Evolutionary conservation across 2,888 invertebrate genomes (phyloP), one percentile per base, ranked within the genome.

Genomic region (Odontocolon sp.): DNA sequence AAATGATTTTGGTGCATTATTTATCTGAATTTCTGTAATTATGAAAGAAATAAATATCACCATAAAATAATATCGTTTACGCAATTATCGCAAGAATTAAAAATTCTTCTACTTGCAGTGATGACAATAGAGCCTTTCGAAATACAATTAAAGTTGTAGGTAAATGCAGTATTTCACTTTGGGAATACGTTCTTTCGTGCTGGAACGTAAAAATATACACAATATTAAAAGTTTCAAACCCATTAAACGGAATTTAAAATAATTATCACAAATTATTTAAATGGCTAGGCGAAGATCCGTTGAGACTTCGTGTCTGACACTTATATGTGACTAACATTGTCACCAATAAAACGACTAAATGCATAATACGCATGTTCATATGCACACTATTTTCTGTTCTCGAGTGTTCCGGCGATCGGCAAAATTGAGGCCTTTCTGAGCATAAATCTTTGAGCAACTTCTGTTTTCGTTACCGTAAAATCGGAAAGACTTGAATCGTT

Each of bases 381-480:
- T 63, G n/a, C n/a, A n/a, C 33, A 63, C 33, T 36, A 1, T n/a
- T 33, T 63, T 2, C 33, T n/a, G n/a, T n/a, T n/a, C 11, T 31
- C n/a, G 11, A 61, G 9, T 21, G 36, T 33, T 23, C 45, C 3
- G 16, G 11, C 21, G 21, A 11, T 21, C 31, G 4, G 18, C 45
- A 21, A 11, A 28, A 45, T 28, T 26, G 3, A 31, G 14, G 3
- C 23, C 18, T 16, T 42, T 21, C 8, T 31, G 47, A 14, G 33
- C 14, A 9, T 23, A 18, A 36, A 47, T 36, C 18, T 45, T 61
- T 63, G 63, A 63, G 63, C 63, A 63, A 63, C 11, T 47, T 21
- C 16, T 61, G n/a, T n/a, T n/a, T n/a, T n/a, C n/a, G n/a, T n/a
- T n/a, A n/a, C n/a, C n/a, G n/a, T n/a, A n/a, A n/a, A n/a, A n/a